These are phyloP conservation scores for Scaptomyza caliginosa DNA, from an alignment of 2,888 invertebrate genomes.

Conservation along the genomic window DNA sequence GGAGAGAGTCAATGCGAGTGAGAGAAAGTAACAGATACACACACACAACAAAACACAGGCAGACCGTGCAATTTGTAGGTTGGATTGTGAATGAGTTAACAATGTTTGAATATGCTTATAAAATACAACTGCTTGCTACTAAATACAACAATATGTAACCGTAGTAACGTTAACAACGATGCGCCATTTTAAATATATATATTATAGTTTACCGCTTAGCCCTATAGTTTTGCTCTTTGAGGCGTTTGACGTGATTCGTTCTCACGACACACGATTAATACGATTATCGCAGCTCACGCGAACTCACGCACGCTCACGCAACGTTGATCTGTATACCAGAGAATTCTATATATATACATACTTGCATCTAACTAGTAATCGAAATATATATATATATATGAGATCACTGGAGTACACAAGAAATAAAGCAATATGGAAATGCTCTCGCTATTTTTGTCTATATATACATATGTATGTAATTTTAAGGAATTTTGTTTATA, in stretches of 20 bases:
- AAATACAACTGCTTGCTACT: slow-evolving; percentile 8
- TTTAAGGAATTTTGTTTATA: slow-evolving; percentile 81
- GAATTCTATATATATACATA: slow-evolving; percentile 4
- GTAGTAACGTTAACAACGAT: slow-evolving; percentile 67
- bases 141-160: slow-evolving; percentile 26
- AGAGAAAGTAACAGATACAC: slow-evolving; percentile 19
- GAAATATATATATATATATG: slow-evolving; percentile 50
- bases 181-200: slow-evolving; percentile 71
- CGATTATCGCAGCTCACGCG: slow-evolving; percentile 11
- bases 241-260: slow-evolving; percentile 28
- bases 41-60: slow-evolving; percentile 38
- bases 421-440: slow-evolving; percentile 27
- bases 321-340: slow-evolving; percentile 55
- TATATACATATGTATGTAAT: slow-evolving; percentile 72
- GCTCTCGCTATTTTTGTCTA: slow-evolving; percentile 75
- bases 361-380: slow-evolving; percentile 49
- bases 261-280: slow-evolving; percentile 19
- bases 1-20: slow-evolving; percentile 43
- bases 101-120: slow-evolving; percentile 46
- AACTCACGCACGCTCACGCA: slow-evolving; percentile 55
- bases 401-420: slow-evolving; percentile 28
- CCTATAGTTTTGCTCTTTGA: slow-evolving; percentile 53
- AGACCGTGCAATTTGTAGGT: slow-evolving; percentile 77
- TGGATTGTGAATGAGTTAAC: slow-evolving; percentile 55
- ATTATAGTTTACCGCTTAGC: slow-evolving; percentile 67